Evolutionary conservation across 2,113 vertebrate genomes (phyloP), one percentile per base, ranked within the genome.

Genomic region (Atractosteus spatula): DNA sequence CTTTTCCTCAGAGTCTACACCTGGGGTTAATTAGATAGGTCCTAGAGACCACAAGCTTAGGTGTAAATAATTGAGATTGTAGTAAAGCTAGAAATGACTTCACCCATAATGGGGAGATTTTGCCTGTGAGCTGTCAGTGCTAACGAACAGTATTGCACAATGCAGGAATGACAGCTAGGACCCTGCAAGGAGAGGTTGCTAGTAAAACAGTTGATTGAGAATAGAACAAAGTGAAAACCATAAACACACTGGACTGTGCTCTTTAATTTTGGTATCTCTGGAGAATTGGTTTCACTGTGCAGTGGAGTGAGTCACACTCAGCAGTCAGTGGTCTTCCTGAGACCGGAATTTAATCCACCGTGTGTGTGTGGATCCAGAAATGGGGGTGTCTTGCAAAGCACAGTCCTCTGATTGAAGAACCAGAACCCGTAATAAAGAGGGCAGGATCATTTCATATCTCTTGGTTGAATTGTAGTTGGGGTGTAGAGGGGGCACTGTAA

Each of bases 121-220:
- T 71, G 10, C 47, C 5, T 51, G 47, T 5, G 47, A 51, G 47
- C 47, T 51, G 47, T 10, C 47, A 51, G 47, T 51, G 10, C 47
- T 17, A 4, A 65, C 55, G 2, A 11, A 29, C 81, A 66, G 83
- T 55, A 3, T 13, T 59, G 75, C 79, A 68, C 79, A 29, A 29
- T 29, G 62, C 71, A 79, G 78, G 71, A 79, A 80, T 78, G 82
- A 90, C 87, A 87, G 90, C 87, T 85, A 87, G 84, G 83, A 84
- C 82, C 84, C 77, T 69, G 76, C 72, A 69, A 70, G 73, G 70
- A 89, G 90, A 90, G 86, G 91, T 90, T 89, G 89, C 88, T 87
- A 91, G 89, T 92, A 91, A 93, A 91, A 89, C 86, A 79, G 90
- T 88, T 91, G 89, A 91, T 91, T 89, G 89, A 93, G 88, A 89